Evolutionary conservation across 2,797 vertebrate species (phyloP).

Genomic region (Anguilla megastoma): DNA sequence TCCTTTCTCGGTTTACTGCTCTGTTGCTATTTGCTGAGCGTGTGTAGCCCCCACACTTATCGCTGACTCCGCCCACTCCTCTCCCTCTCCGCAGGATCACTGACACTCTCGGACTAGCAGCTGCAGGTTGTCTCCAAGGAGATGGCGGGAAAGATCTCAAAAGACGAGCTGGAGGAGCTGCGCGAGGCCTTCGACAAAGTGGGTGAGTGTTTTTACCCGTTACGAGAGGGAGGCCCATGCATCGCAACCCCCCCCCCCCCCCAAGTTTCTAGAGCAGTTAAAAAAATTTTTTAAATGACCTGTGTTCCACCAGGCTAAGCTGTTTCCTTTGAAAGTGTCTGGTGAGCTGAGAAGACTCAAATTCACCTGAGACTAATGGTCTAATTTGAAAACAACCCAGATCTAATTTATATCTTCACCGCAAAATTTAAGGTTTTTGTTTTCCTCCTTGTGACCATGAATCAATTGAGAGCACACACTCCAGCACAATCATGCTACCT

Average conservation of each 20-base stretch:
- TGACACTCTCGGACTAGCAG: slow-evolving; percentile 65
- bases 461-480: neutral
- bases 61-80: slow-evolving; percentile 21
- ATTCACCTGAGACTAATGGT: neutral
- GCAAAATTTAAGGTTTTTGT: neutral
- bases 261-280: neutral
- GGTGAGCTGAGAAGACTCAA: neutral
- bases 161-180: slow-evolving; percentile 93
- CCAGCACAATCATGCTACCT: neutral
- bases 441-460: neutral
- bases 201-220: slow-evolving; percentile 71
- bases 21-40: neutral
- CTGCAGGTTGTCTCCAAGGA: slow-evolving; percentile 70
- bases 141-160: slow-evolving; percentile 91
- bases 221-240: neutral
- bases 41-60: neutral
- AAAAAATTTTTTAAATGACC: neutral
- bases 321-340: neutral
- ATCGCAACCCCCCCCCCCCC: neutral
- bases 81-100: slow-evolving; percentile 63
- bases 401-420: neutral
- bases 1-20: neutral
- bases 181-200: slow-evolving; percentile 88
- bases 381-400: neutral
- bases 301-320: neutral